These are phyloP conservation scores for Arctia plantaginis DNA, from an alignment of 2,888 invertebrate species.

Conservation along the genomic window DNA sequence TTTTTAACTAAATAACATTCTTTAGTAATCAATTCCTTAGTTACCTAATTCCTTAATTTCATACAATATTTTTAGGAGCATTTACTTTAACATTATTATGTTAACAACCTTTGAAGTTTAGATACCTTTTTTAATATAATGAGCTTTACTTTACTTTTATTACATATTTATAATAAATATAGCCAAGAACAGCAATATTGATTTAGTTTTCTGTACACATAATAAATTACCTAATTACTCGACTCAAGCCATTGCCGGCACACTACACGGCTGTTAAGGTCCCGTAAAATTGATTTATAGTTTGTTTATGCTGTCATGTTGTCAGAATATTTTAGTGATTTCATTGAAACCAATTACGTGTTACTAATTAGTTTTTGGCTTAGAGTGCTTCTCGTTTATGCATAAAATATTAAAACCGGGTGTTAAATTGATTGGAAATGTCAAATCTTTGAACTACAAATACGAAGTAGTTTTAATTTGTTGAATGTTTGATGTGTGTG, in stretches of 20 bases:
- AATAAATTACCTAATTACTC: conserved; percentile 58
- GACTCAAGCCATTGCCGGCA: conserved; percentile 48
- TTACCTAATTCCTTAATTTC: neutral
- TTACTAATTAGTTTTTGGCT: conserved; percentile 39
- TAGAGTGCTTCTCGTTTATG: conserved; percentile 1
- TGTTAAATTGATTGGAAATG: neutral
- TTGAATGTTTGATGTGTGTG: neutral
- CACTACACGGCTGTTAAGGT: conserved; percentile 57
- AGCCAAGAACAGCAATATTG: neutral
- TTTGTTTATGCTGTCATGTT: conserved; percentile 57
- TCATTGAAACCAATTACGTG: conserved; percentile 28
- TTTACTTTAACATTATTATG: neutral
- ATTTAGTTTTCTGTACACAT: conserved; percentile 3
- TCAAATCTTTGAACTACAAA: neutral
- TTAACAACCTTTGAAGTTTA: neutral
- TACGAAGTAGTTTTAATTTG: neutral
- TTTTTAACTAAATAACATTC: no score
- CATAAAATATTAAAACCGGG: neutral
- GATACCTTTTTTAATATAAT: no score
- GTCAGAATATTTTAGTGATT: conserved; percentile 50
- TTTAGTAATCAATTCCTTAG: no score
- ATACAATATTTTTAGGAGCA: neutral
- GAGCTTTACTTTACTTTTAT: neutral
- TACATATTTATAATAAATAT: neutral
- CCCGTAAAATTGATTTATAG: conserved; percentile 64